Evolutionary conservation across 2,113 vertebrate species (phyloP), one percentile per base, ranked within the genome.

Genomic region (Prunella himalayana): DNA sequence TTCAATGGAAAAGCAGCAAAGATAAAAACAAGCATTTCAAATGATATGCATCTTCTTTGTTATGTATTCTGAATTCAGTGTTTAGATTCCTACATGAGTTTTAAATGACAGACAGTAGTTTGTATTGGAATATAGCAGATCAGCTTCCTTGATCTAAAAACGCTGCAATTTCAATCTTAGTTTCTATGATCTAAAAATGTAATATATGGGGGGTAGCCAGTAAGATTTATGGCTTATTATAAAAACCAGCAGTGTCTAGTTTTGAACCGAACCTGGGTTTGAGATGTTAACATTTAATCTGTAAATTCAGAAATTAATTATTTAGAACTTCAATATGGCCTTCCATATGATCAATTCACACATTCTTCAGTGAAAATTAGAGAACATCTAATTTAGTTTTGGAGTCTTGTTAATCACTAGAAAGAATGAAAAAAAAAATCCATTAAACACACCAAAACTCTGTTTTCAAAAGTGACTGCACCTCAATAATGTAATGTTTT

Each of bases 1-100:
- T 98, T 98, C 97, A 98, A 99, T 98, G 98, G 98, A 97, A 98
- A 97, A 98, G 97, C 93, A 98, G 96, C 98, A 96, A 97, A 98
- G 91, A 96, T 42, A 96, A 93, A 97, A 97, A 93, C 95, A 98
- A 97, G 95, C 94, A 98, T 93, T 97, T 97, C 69, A 97, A 97
- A 97, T 92, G 97, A 94, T 89, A 95, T 11, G 82, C 41, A 94
- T 87, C 68, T 94, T 85, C 66, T 73, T 70, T 60, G 23, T 70
- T 65, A 93, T 56, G 39, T 69, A 57, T 39, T 65, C 27, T 51
- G 86, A 90, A 86, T 54, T 84, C 6, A 79, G 11, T 83, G 64
- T 51, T 96, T 69, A 82, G 60, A 80, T 47, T 95, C 50, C 65
- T 88, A 64, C 49, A 17, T n/a, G 60, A 71, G 22, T 44, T 88